Percentiles rank a stretch among this genome's conserved stretches.
Evolutionary conservation across 2,797 vertebrate genomes (phyloP).

Genomic region (Morelia viridis): DNA sequence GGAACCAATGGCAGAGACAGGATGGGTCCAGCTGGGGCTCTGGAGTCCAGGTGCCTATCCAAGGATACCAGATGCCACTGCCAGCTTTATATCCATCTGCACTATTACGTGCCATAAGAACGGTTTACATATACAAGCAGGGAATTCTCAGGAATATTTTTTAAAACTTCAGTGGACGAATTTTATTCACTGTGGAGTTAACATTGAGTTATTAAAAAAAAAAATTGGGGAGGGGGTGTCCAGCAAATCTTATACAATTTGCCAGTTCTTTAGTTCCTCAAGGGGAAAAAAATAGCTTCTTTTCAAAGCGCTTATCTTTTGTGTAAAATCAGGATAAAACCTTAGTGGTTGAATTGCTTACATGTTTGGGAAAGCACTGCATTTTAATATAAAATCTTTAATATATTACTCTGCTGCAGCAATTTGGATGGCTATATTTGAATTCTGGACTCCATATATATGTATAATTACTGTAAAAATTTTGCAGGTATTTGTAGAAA

Average conservation of each 20-base stretch:
- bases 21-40: neutral
- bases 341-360: slow-evolving; percentile 37
- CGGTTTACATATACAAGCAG: slow-evolving; percentile 65
- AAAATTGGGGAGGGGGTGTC: slow-evolving; percentile 63
- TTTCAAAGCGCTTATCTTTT: slow-evolving; percentile 67
- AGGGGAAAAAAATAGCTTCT: slow-evolving; percentile 57
- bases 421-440: slow-evolving; percentile 52
- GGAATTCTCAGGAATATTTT: slow-evolving; percentile 65
- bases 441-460: slow-evolving; percentile 45
- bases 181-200: slow-evolving; percentile 72
- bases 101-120: slow-evolving; percentile 7
- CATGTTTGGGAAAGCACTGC: slow-evolving; percentile 56
- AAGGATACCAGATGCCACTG: neutral
- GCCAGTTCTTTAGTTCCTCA: slow-evolving; percentile 70
- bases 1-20: neutral
- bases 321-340: slow-evolving; percentile 58
- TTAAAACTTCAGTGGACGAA: slow-evolving; percentile 67
- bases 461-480: slow-evolving; percentile 46
- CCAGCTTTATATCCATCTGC: neutral
- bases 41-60: too few species aligned
- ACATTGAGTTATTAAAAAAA: slow-evolving; percentile 67
- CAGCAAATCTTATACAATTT: slow-evolving; percentile 62
- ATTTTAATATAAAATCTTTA: slow-evolving; percentile 60
- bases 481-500: slow-evolving; percentile 39
- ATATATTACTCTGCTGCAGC: slow-evolving; percentile 43